Percentiles rank a stretch among this genome's conserved stretches.
phyloP scores from a whole-genome alignment of 2,888 invertebrate genomes.

The Platypus cylindrus region DNA sequence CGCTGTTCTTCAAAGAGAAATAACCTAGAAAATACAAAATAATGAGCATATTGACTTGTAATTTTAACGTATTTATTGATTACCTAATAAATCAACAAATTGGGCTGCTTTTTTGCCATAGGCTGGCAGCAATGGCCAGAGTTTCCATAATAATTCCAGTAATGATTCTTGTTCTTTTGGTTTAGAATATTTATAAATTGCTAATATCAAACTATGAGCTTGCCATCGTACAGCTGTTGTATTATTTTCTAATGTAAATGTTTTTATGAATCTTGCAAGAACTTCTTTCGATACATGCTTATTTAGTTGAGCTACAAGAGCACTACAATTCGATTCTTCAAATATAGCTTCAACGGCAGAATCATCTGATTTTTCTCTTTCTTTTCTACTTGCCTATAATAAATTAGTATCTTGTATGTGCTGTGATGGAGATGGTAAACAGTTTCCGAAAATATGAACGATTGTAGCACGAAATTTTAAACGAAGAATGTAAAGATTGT shows the following conservation, averaged over 20 bases:
- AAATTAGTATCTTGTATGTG: too few species aligned
- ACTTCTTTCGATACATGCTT: conserved; percentile 51
- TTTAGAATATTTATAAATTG: conserved; percentile 75
- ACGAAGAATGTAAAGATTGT: too few species aligned
- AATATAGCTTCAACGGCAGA: conserved; percentile 51
- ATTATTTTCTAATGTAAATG: conserved; percentile 87
- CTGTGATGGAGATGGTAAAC: conserved; percentile 7
- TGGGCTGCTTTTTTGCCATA: conserved; percentile 92
- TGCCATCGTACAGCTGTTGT: conserved; percentile 90
- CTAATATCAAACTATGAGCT: conserved; percentile 74
- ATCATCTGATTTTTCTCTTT: conserved; percentile 55
- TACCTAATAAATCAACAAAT: conserved; percentile 77
- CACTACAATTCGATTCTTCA: conserved; percentile 53
- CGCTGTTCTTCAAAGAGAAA: conserved; percentile 77
- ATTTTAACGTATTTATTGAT: too few species aligned
- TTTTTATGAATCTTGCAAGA: conserved; percentile 66
- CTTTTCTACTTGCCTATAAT: conserved; percentile 34
- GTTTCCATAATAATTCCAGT: conserved; percentile 74
- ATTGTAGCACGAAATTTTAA: too few species aligned
- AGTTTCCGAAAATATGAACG: too few species aligned
- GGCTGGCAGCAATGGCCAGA: conserved; percentile 82
- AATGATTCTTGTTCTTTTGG: conserved; percentile 64
- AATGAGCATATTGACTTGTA: neutral
- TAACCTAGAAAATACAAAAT: conserved; percentile 46
- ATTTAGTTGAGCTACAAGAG: conserved; percentile 57